Evolutionary conservation across 2,888 invertebrate species (phyloP), one percentile per base, ranked within the genome.

Genomic region (Brachylomia viminalis): DNA sequence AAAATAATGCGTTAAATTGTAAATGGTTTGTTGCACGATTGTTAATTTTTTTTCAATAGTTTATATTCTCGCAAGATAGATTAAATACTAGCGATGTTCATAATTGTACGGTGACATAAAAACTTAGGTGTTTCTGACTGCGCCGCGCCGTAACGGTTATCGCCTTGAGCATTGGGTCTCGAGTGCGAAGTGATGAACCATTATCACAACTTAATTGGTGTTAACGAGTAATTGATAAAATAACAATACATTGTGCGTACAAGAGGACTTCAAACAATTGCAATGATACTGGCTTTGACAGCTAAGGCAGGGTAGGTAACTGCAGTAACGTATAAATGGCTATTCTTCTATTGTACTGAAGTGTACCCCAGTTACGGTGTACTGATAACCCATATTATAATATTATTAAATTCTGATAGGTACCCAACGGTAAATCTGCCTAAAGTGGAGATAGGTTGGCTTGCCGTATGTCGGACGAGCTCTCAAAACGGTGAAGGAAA

Each of bases 171-270:
- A 17, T 49, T 42, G 30, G 8, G 6, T 45, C 11, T 59, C 8
- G 4, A 64, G 52, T 59, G 38, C 38, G 6, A 38, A 6, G 30
- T 64, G 38, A 27, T 27, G 27, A 66, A 67, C 59, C 42, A 75
- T 15, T 65, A 64, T 45, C 62, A 27, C 15, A 72, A n/a, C 54
- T 20, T 33, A 67, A 66, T 45, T 83, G 52, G 23, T 47, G 42
- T 59, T 83, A 68, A 71, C 38, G 13, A 59, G 27, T 58, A 64
- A 72, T 58, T 45, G 62, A 80, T 78, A 83, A 64, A 30, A 78
- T 47, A n/a, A 54, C 49, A 68, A 54, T 52, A 65, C 52, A 23
- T 52, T n/a, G n/a, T 56, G 33, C 20, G 33, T 56, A 56, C n/a
- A 67, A 56, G n/a, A 54, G n/a, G 23, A 52, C 30, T 33, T 64